Evolutionary conservation across 2,888 invertebrate genomes (phyloP), one percentile per base, ranked within the genome.

Genomic region (Athalia rosae): DNA sequence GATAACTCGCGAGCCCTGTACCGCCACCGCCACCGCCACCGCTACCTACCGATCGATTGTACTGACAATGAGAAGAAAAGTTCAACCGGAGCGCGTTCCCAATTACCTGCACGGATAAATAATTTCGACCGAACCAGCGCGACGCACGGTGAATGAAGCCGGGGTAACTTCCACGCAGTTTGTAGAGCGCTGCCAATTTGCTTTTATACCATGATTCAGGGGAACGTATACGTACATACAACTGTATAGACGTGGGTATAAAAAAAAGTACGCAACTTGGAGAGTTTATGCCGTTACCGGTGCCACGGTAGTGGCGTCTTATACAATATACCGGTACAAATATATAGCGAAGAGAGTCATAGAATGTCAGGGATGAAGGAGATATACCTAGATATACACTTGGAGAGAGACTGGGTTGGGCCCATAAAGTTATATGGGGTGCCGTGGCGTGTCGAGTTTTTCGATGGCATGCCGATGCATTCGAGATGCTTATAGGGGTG

Each of bases 361-460:
- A 71, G 71, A 58, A 71, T 71, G 71, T 71, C 71, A 50, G 71
- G 58, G 71, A 71, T 56, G 74, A 28, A 48, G 50, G 74, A 74
- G 74, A 74, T 59, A 28, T 2, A 74, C 61, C 59, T 59, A 74
- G 74, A 74, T 61, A 28, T 74, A 74, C 3, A 43, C 61, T 74
- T 13, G 74, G 61, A 62, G 28, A 28, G 28, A 28, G 61, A 28
- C 74, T 62, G 74, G 61, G 74, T 61, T 74, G 74, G 74, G 74
- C 74, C 67, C 77, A 67, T 77, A 77, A 77, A 77, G 67, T 67
- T 77, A 67, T 77, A 77, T 77, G 77, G 77, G 77, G 77, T 77
- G 77, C 67, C 67, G 77, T 69, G 59, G 59, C 67, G 67, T 47
- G 48, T 77, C 53, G 67, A 62, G 74, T 74, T 41, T 71, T 58